Conservation (phyloP, 2,113 vertebrate species). For the zebrafish (Danio rerio) region DNA sequence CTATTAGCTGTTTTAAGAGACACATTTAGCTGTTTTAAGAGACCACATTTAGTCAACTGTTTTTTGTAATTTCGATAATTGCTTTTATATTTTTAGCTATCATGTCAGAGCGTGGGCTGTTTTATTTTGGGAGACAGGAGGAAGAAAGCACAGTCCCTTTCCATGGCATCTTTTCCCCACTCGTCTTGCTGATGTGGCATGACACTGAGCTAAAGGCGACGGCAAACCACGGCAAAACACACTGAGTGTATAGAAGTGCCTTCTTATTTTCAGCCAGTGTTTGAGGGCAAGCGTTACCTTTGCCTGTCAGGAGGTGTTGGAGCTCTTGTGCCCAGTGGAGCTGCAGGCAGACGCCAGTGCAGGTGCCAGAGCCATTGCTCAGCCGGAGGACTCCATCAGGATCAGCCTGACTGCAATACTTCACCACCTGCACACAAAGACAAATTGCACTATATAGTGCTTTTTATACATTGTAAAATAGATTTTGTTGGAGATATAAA, state of each 20-base stretch:
- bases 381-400: not conserved
- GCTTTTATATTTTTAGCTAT: too few relatives aligned
- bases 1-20: too few relatives aligned
- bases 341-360: not conserved
- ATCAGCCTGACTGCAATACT: not conserved
- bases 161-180: not conserved
- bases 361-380: not conserved
- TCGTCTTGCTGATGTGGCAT: not conserved
- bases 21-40: too few relatives aligned
- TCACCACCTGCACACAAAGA: not conserved
- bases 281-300: not conserved
- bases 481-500: too few relatives aligned
- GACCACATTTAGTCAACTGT: too few relatives aligned
- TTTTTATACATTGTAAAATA: too few relatives aligned
- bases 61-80: too few relatives aligned
- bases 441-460: not conserved
- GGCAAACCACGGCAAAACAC: not conserved
- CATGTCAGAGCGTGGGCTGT: not conserved
- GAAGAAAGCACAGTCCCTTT: not conserved
- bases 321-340: not conserved
- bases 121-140: constrained; percentile 24
- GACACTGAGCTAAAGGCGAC: constrained; percentile 3
- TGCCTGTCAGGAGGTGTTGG: not conserved
- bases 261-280: constrained; percentile 3
- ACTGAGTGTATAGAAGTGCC: not conserved